Evolutionary conservation across 2,797 vertebrate species (phyloP), one percentile per base, ranked within the genome.

Genomic region (Xenops minutus): DNA sequence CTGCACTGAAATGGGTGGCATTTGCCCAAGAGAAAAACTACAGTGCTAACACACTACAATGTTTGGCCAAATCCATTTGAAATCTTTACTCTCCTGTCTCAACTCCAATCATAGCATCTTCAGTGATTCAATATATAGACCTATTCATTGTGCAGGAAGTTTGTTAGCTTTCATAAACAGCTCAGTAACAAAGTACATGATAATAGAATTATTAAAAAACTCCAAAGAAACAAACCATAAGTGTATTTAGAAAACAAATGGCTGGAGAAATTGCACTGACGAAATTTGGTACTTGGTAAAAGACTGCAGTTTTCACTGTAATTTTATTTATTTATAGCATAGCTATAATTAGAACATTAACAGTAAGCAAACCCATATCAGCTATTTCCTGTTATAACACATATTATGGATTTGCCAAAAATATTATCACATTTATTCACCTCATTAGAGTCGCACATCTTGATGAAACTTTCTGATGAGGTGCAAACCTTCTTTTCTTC

Each of bases 381-480:
- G 8, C 34, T 87, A 32, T 21, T 58, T 90, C 29, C 19, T 71
- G 36, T 15, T 44, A 7, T 39, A 85, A 67, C 4, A 17, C 48
- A 71, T 67, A 52, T 29, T 51, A 77, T 48, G 27, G 43, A 43
- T 92, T 75, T 85, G 24, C n/a, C 13, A 83, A 85, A 85, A 94
- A 36, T 51, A 32, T 30, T 34, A 20, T 56, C 32, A 37, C 16
- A 59, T 63, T 92, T 67, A 89, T 95, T 97, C 92, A 99, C 99
- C 98, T 99, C 99, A 93, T 98, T 99, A 54, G 99, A 99, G 94
- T 99, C 98, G 88, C 99, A 99, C 99, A 99, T 99, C 97, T 98
- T 99, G 97, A 98, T 97, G 98, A 99, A 99, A 85, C 98, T 99
- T 93, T 99, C 99, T 54, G 99, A 98, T 94, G 98, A 97, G 30